A percentile compares a stretch with the other conserved stretches of the same genome.
These are phyloP conservation scores for Hylaeus anthracinus DNA, from an alignment of 1,140 invertebrate genomes.

Conservation along the genomic window DNA sequence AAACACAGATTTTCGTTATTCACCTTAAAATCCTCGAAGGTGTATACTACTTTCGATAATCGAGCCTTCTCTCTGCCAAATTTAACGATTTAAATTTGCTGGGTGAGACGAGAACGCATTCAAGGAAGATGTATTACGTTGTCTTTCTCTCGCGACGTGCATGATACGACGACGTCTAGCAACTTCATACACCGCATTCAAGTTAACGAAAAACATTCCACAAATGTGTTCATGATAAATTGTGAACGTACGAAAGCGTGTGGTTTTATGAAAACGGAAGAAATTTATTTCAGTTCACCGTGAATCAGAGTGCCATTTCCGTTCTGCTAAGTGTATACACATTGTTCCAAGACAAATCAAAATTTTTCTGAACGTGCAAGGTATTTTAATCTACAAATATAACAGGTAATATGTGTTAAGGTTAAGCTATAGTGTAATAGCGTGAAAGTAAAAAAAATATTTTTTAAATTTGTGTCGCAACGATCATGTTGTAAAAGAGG, in stretches of 20 bases:
- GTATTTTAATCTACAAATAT: slow-evolving; percentile 30
- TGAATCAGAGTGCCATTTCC: slow-evolving; percentile 73
- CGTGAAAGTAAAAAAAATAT: slow-evolving; percentile 4
- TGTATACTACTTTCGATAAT: not conserved
- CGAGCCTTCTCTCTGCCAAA: slow-evolving; percentile 74
- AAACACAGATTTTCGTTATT: slow-evolving; percentile 9
- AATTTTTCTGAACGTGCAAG: slow-evolving; percentile 53
- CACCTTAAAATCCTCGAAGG: not conserved
- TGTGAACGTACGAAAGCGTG: slow-evolving; percentile 1
- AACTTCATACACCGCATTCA: slow-evolving; percentile 4
- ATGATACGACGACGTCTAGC: not conserved
- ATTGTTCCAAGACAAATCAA: slow-evolving; percentile 58
- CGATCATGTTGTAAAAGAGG: slow-evolving; percentile 35
- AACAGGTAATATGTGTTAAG: slow-evolving; percentile 32
- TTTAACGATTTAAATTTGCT: slow-evolving; percentile 78
- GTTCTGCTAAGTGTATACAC: slow-evolving; percentile 34
- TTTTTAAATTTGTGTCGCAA: slow-evolving; percentile 37
- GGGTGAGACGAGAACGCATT: slow-evolving; percentile 72
- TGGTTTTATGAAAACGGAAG: slow-evolving; percentile 41
- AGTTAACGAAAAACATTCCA: not conserved
- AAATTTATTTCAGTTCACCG: slow-evolving; percentile 61
- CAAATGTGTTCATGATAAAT: not conserved
- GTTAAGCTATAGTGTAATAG: slow-evolving; percentile 33
- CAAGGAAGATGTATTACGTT: not conserved
- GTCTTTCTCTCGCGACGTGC: slow-evolving; percentile 4